Evolutionary conservation across 2,888 invertebrate species (phyloP), one percentile per base, ranked within the genome.

Genomic region (Coronaproctus castanopsis): DNA sequence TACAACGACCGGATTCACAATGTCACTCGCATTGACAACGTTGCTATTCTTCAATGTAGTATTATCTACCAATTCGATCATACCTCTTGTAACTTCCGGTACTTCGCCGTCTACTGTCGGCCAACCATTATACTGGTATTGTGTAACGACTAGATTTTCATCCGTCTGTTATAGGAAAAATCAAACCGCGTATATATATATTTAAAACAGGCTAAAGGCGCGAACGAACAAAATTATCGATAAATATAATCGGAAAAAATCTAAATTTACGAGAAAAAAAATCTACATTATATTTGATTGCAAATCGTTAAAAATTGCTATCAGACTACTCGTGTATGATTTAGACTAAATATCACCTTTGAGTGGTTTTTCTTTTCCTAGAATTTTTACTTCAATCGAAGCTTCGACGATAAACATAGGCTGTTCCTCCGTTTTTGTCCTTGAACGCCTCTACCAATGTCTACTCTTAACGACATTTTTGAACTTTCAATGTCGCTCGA

Each of bases 91-190:
- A 57, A 87, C 87, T 74, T 89, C 87, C 64, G 89, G 88, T 71
- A 90, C 88, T 76, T 87, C 86, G 53, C 87, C 87, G 67, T 85
- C 83, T 63, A 87, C 88, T 60, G 88, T 88, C 52, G 88, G 88
- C 90, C 90, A 91, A 59, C 89, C 90, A 70, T 89, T 86, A 74
- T 90, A 90, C 73, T 90, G 90, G 71, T 89, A 82, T 70, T 90
- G 90, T 57, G 83, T 84, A 21, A 85, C 87, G 66, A 78, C 78
- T 62, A 79, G 77, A 66, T 78, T 83, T 66, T 85, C 84, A 57
- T 86, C 85, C 67, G 81, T 84, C 77, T 88, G 63, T 10, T 67
- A 21, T 18, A 50, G 2, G n/a, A 24, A 18, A 24, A 1, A 21
- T 2, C 24, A 24, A 55, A 55, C 2, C 21, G 22, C 1, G 20